Conservation (phyloP, 2,797 vertebrate genomes). For the Garrulus glandarius region DNA sequence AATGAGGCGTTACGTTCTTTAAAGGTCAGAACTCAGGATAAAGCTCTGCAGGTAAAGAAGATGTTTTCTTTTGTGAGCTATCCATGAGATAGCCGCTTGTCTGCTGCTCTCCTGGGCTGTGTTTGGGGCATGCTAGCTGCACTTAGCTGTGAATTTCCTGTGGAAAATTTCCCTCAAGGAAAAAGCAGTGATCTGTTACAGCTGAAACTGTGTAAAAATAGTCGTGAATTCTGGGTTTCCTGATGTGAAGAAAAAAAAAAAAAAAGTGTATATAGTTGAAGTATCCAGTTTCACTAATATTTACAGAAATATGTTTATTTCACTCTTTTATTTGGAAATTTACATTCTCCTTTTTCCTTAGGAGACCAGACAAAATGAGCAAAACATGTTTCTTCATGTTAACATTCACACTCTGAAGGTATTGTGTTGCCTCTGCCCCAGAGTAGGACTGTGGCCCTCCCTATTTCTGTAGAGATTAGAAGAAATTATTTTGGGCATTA, state of each 20-base stretch:
- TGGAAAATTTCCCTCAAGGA: neutral
- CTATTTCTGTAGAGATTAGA: neutral
- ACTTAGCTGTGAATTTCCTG: neutral
- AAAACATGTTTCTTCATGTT: neutral
- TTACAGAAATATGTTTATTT: neutral
- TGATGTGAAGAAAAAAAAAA: neutral
- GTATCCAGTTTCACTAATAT: neutral
- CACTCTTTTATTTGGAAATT: neutral
- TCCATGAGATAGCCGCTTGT: accelerated
- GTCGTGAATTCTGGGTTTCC: neutral
- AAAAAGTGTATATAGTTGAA: neutral
- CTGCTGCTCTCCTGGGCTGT: neutral
- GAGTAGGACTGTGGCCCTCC: neutral
- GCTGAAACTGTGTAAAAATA: neutral
- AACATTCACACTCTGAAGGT: neutral
- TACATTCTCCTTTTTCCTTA: neutral
- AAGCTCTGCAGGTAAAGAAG: neutral
- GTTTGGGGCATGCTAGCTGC: too few relatives aligned
- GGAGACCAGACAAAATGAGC: neutral
- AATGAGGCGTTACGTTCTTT: accelerated
- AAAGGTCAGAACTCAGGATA: neutral
- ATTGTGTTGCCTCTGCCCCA: neutral
- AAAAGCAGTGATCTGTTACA: neutral
- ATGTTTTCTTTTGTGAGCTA: neutral
- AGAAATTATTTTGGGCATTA: neutral